Conservation (phyloP, 2,888 invertebrate genomes). For the Ferdinandea cuprea region DNA sequence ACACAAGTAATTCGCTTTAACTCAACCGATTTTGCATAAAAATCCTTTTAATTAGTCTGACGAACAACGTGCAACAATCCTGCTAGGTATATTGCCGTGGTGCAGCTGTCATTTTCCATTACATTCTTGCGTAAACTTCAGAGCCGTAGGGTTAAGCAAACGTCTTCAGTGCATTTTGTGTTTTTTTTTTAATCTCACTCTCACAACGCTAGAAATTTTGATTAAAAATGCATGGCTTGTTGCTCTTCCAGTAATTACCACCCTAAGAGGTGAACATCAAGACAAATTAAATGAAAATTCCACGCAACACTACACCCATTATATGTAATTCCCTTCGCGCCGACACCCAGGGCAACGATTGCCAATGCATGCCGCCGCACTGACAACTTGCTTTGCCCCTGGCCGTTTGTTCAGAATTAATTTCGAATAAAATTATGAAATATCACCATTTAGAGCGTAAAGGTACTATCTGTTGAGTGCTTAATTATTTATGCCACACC, state of each 20-base stretch:
- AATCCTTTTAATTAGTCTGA: neutral
- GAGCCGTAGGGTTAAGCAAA: conserved; percentile 35
- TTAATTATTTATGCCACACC: conserved; percentile 21
- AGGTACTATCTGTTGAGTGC: conserved; percentile 1
- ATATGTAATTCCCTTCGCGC: conserved; percentile 19
- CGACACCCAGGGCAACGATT: conserved; percentile 1
- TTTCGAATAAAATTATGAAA: conserved; percentile 53
- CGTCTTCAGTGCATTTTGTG: conserved; percentile 41
- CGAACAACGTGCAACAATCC: neutral
- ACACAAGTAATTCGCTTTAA: too few relatives aligned
- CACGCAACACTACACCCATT: conserved; percentile 31
- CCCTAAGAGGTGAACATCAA: conserved; percentile 38
- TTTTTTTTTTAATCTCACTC: conserved; percentile 16
- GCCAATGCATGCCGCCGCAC: conserved; percentile 21
- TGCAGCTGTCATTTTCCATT: neutral
- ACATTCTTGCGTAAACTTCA: neutral
- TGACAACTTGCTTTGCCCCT: conserved; percentile 22
- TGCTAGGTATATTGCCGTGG: conserved; percentile 1
- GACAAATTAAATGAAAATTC: conserved; percentile 42
- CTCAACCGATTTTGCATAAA: too few relatives aligned
- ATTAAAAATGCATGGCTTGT: conserved; percentile 64
- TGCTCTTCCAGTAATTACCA: conserved; percentile 69
- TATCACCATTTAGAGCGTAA: neutral
- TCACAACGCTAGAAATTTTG: conserved; percentile 16
- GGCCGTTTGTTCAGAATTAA: conserved; percentile 34